A percentile compares a stretch with the other conserved stretches of the same genome.
Conservation (phyloP, 1,140 invertebrate species). For the Calycopis cecrops region DNA sequence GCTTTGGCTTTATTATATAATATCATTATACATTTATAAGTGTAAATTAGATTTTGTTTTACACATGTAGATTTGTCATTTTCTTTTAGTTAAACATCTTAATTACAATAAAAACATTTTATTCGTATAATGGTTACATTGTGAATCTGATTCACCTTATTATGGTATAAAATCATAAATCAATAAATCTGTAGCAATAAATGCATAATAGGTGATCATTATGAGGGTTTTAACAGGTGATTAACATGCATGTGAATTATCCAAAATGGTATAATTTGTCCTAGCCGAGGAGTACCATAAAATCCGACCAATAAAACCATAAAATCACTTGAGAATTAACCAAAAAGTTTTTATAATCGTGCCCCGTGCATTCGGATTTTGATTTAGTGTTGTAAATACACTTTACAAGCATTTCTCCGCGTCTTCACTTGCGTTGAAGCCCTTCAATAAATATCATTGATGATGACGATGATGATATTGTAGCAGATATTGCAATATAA, state of each 20-base stretch:
- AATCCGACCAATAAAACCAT: constrained; percentile 53
- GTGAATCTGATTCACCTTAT: constrained; percentile 7
- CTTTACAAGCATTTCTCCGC: no score
- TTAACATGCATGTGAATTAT: constrained; percentile 36
- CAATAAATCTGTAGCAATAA: constrained; percentile 16
- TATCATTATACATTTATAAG: no score
- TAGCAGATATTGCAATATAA: no score
- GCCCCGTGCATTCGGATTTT: not conserved
- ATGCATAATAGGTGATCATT: constrained; percentile 14
- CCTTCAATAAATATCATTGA: no score
- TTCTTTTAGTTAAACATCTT: no score
- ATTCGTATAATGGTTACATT: not conserved
- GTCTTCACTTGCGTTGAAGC: no score
- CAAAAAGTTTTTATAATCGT: constrained; percentile 34
- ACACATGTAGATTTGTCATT: no score
- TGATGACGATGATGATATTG: no score
- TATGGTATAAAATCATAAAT: constrained; percentile 8
- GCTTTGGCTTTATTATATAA: no score
- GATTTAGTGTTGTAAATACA: no score
- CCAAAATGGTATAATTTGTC: constrained; percentile 36
- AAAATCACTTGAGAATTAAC: constrained; percentile 58
- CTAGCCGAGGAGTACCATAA: constrained; percentile 26
- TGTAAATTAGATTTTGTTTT: no score
- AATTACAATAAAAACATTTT: no score
- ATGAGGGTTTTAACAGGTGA: constrained; percentile 34